Base-by-base conservation (phyloP, 2,797 vertebrate genomes). In the Melanotaenia trifasciata region DNA sequence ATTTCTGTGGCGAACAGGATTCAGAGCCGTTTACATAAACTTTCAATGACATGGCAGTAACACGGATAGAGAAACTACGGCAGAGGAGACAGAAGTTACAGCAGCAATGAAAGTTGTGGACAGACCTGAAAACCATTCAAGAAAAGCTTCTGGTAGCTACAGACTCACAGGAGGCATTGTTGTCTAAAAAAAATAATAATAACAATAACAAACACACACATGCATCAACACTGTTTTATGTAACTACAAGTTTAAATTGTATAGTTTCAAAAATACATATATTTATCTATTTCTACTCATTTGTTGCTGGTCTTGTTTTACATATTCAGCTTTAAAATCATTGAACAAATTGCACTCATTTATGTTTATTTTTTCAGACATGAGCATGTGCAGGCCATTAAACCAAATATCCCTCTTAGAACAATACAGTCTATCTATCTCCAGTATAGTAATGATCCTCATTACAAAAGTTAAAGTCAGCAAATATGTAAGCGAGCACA, bases 401-500 rank as follows among this genome's bases (percentile, higher is more conserved):
- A 58, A 79, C 58, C 6, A 81, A 61, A 66, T 35, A 11, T 10
- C 58, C 10, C 43, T 54, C 1, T 38, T 26, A 45, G n/a, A 26
- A 59, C 47, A 43, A 59, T 22, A n/a, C 65, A 73, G 28, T 58
- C 2, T 14, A 61, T 47, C 12, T 35, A 45, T 38, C 53, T 50
- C 43, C 45, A 50, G 9, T 51, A 24, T 28, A 71, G 38, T 45
- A 45, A 71, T 26, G 9, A 30, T 30, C 18, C 20, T 66, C 36
- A 64, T 62, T 51, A 51, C 43, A 54, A 35, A 45, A 60, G 7
- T 51, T 64, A 36, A 14, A 50, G 47, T 51, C 47, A 51, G 47
- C 47, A 51, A 51, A 43, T 57, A 38, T 58, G 28, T 47, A 38
- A 20, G 3, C 14, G 28, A 24, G 13, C 45, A 38, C 14, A 36